These are phyloP conservation scores for Callocephalon fimbriatum DNA, from an alignment of 2,113 vertebrate species.

Conservation along the genomic window DNA sequence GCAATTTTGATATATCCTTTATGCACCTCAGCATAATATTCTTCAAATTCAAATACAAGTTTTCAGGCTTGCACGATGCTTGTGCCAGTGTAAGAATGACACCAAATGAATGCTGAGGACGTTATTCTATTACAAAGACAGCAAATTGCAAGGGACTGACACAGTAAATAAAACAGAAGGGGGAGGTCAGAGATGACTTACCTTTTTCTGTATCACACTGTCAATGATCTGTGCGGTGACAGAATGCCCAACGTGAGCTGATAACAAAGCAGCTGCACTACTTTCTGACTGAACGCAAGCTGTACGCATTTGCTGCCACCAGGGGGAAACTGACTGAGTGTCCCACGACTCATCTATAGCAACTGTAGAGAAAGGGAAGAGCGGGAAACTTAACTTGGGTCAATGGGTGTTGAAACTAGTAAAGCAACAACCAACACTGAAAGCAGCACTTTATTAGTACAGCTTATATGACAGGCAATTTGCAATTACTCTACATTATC, in stretches of 20 bases:
- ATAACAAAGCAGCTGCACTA: constrained; percentile 87
- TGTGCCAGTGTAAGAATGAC: fast-evolving
- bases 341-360: constrained; percentile 92
- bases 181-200: constrained; percentile 23
- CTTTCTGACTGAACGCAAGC: constrained; percentile 89
- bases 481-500: neutral
- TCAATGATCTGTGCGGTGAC: constrained; percentile 84
- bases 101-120: neutral
- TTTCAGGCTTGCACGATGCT: neutral
- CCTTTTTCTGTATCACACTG: constrained; percentile 82
- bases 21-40: neutral
- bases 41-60: neutral
- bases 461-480: neutral
- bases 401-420: fast-evolving
- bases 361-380: constrained; percentile 63
- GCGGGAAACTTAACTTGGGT: fast-evolving
- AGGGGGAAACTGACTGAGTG: constrained; percentile 90
- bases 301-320: constrained; percentile 96
- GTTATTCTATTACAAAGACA: neutral
- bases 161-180: neutral
- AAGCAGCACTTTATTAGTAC: neutral
- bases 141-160: fast-evolving
- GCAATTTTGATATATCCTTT: neutral
- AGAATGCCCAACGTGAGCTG: constrained; percentile 86
- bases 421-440: neutral